Conservation (phyloP, 2,113 vertebrate genomes). For the Arvicanthis niloticus region DNA sequence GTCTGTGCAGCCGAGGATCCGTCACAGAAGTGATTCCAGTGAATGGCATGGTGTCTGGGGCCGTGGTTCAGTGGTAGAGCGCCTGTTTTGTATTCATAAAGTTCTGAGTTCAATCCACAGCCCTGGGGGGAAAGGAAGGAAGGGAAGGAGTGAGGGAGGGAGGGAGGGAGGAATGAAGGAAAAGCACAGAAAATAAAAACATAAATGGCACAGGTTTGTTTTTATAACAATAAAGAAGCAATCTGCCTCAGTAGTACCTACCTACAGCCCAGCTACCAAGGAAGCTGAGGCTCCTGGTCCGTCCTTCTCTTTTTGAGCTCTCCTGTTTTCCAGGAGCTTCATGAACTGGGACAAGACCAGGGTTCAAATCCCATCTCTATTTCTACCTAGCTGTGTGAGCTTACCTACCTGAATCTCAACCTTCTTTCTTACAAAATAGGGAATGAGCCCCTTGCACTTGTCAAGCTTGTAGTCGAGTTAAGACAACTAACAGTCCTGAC, state of each 20-base stretch:
- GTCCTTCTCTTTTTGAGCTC: not conserved
- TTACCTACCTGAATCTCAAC: not conserved
- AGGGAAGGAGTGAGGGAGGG: not conserved
- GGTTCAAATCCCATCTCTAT: not conserved
- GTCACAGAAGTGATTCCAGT: not conserved
- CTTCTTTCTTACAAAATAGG: not conserved
- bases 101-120: not conserved
- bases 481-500: not conserved
- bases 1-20: constrained; percentile 9
- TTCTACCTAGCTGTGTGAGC: not conserved
- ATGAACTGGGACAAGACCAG: not conserved
- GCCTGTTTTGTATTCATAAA: not conserved
- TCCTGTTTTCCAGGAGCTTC: not conserved
- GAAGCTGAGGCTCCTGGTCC: not conserved
- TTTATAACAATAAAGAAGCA: not conserved
- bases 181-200: not conserved
- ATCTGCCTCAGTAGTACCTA: not conserved
- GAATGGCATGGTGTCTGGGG: not conserved
- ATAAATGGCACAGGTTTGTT: not conserved
- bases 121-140: not conserved
- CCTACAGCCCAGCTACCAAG: not conserved
- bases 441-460: not conserved
- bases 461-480: not conserved
- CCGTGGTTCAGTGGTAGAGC: not conserved
- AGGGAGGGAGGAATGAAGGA: not conserved